Evolutionary conservation across 2,888 invertebrate genomes (phyloP).

Genomic region (Kryphioiulus occultus): DNA sequence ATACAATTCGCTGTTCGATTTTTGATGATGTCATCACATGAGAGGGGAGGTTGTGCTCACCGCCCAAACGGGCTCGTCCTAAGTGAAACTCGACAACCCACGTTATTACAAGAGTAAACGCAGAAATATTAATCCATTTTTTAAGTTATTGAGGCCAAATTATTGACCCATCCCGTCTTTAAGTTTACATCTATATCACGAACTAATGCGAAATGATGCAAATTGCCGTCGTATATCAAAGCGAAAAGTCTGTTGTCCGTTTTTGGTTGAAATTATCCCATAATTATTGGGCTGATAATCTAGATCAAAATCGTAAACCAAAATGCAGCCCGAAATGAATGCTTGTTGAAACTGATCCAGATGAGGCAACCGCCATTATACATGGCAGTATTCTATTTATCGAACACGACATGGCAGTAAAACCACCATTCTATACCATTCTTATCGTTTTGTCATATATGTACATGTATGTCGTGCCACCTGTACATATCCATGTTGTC

Average conservation of each 20-base stretch:
- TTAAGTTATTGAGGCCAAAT: conserved; percentile 17
- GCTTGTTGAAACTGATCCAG: neutral
- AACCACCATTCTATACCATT: neutral
- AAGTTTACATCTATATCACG: neutral
- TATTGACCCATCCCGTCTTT: neutral
- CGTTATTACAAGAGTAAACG: neutral
- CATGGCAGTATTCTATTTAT: neutral
- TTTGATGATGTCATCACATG: too few relatives aligned
- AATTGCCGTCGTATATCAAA: neutral
- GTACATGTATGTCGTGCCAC: conserved; percentile 6
- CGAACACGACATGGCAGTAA: neutral
- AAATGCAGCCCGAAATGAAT: neutral
- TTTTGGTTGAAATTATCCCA: neutral
- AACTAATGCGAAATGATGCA: neutral
- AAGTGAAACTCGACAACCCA: neutral
- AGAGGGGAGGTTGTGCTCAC: neutral
- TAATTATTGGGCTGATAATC: neutral
- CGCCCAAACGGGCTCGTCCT: neutral
- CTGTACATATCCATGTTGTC: neutral
- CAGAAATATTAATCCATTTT: neutral
- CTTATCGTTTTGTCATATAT: neutral
- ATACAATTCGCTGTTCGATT: too few relatives aligned
- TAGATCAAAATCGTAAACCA: conserved; percentile 1
- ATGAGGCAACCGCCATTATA: neutral
- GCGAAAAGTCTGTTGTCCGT: neutral